Evolutionary conservation across 2,888 invertebrate species (phyloP), one percentile per base, ranked within the genome.

Genomic region (Crepidodera aurea): DNA sequence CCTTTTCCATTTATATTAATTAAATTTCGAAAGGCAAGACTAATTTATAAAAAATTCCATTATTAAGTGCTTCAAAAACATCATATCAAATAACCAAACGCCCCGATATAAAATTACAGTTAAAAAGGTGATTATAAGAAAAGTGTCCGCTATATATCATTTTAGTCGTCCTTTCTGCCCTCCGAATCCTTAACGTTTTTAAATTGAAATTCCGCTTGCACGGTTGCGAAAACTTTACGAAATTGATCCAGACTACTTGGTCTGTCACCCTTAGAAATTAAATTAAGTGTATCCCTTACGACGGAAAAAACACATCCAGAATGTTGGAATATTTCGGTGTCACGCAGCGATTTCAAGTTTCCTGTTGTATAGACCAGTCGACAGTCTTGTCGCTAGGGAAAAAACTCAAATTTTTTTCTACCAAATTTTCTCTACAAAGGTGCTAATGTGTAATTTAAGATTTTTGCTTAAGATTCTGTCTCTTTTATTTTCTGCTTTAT

Each of bases 201-300:
- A 44, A 44, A 44, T 44, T 44, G 44, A 44, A 44, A 44, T 44
- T 44, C 44, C 44, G 44, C 44, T 44, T 22, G 44, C 44, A 44
- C 44, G 44, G 44, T 44, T 16, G 22, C 44, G 19, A 44, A 44
- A 44, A 44, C 25, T 44, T 44, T 22, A 22, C 10, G 22, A 44
- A 44, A 44, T 25, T 22, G 22, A 22, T 8, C 22, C 10, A 44
- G 22, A 19, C 22, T 44, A 22, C 22, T 44, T 22, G 44, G 44
- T 19, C 18, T 44, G 44, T 44, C 44, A 44, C 22, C 44, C 44
- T 44, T n/a, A 8, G 1, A 10, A 44, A 44, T 22, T 44, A 22
- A 22, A 44, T 22, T 44, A 22, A 44, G 19, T 44, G 22, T 44
- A 22, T 44, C 22, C 34, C 44, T 44, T 44, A 44, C n/a, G 7